These are phyloP conservation scores for Rutpela maculata DNA, from an alignment of 2,888 invertebrate genomes.

Conservation along the genomic window DNA sequence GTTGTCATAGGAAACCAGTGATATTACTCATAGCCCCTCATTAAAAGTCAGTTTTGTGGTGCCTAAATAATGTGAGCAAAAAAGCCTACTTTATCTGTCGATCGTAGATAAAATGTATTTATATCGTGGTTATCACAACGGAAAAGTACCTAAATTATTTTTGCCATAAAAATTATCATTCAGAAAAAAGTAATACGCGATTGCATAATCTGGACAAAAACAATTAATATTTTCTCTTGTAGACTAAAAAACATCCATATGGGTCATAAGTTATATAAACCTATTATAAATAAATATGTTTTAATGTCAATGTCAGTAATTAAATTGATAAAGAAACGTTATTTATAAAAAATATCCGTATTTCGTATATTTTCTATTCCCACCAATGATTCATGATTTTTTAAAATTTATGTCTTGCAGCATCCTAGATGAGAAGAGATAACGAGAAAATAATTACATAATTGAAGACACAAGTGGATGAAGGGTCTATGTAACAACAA, in stretches of 20 bases:
- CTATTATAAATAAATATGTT: background rate
- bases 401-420: too few relatives aligned
- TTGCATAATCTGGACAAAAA: background rate
- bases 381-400: too few relatives aligned
- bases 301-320: conserved; percentile 1
- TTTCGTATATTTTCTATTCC: background rate
- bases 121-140: background rate
- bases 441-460: too few relatives aligned
- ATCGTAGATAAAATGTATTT: too few relatives aligned
- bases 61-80: too few relatives aligned
- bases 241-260: background rate
- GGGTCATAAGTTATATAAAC: conserved; percentile 18
- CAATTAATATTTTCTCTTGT: background rate
- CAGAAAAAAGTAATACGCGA: background rate
- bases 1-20: too few relatives aligned
- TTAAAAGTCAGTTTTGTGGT: too few relatives aligned
- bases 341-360: background rate
- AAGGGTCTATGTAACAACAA: too few relatives aligned
- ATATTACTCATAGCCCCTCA: too few relatives aligned
- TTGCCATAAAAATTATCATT: background rate
- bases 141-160: background rate
- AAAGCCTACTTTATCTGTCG: too few relatives aligned
- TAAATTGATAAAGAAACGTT: background rate
- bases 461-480: too few relatives aligned
- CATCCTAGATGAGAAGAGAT: too few relatives aligned